These are phyloP conservation scores for Acanthaster planci DNA, from an alignment of 35 echinoderm and acorn worm genomes.

Conservation along the genomic window DNA sequence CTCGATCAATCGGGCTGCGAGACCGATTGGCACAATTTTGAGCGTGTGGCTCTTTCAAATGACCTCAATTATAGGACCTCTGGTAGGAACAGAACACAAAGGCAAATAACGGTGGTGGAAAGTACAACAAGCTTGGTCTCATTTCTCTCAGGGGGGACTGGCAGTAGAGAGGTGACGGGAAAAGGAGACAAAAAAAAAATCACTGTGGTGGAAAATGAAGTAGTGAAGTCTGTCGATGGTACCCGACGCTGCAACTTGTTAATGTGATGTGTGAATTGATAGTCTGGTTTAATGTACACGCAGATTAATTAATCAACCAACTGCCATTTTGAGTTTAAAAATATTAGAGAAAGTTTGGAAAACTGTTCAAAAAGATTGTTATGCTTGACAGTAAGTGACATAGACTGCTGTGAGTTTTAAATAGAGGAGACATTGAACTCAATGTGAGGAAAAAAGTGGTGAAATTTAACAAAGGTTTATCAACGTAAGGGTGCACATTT, in stretches of 20 bases:
- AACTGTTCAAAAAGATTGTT: neutral
- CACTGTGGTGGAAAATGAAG: neutral
- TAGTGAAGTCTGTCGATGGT: conserved; percentile 6
- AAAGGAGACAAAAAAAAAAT: neutral
- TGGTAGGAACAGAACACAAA: conserved; percentile 53
- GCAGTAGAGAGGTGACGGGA: neutral
- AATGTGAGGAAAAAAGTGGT: neutral
- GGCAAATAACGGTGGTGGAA: conserved; percentile 5
- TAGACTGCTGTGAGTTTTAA: neutral
- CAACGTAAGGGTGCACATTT: neutral
- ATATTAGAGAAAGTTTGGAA: neutral
- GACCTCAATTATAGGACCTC: conserved; percentile 21
- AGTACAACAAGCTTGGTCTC: no score
- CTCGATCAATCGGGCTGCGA: neutral
- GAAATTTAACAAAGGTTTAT: neutral
- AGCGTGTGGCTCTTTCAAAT: neutral
- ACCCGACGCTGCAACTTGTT: neutral
- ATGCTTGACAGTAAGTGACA: neutral
- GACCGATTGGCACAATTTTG: neutral
- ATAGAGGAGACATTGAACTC: neutral
- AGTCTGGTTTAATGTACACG: neutral
- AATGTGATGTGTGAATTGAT: neutral
- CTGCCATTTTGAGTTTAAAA: neutral
- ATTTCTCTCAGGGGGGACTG: neutral
- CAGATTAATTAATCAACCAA: neutral